Conservation (phyloP, 2,797 vertebrate genomes). For the Anisognathus igniventris region DNA sequence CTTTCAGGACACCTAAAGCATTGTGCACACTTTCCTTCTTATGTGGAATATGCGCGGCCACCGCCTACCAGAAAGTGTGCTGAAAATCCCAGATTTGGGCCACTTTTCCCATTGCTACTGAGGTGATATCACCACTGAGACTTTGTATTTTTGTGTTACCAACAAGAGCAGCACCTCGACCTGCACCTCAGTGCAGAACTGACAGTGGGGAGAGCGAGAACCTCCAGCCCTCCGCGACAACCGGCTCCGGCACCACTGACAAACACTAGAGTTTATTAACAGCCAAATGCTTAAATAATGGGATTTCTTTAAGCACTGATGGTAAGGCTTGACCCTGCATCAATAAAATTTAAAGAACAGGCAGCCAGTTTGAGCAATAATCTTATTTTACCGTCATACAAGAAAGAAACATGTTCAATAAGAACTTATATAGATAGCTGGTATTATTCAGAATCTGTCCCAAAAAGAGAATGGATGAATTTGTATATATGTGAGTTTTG, state of each 20-base stretch:
- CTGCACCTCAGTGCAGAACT: not conserved
- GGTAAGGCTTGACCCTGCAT: not conserved
- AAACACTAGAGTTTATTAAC: not conserved
- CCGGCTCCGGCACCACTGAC: not conserved
- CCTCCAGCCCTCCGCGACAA: not conserved
- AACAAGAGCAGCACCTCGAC: not conserved
- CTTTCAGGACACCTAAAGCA: not conserved
- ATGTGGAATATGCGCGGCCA: not conserved
- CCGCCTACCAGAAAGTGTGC: not conserved
- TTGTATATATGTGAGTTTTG: not conserved
- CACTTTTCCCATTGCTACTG: not conserved
- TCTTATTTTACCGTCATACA: fast-evolving
- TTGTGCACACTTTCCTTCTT: not conserved
- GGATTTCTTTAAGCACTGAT: not conserved
- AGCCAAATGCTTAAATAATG: not conserved
- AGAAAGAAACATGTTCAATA: not conserved
- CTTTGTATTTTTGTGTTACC: not conserved
- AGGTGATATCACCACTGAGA: not conserved
- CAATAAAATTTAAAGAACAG: not conserved
- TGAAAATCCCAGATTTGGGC: slow-evolving; percentile 23
- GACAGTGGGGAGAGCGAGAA: not conserved
- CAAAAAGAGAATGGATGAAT: not conserved
- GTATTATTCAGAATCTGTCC: not conserved
- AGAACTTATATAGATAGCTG: not conserved
- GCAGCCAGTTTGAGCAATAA: not conserved